Percentiles rank a stretch among this genome's conserved stretches.
phyloP scores from a whole-genome alignment of 2,888 invertebrate genomes.

The Caprella mutica region DNA sequence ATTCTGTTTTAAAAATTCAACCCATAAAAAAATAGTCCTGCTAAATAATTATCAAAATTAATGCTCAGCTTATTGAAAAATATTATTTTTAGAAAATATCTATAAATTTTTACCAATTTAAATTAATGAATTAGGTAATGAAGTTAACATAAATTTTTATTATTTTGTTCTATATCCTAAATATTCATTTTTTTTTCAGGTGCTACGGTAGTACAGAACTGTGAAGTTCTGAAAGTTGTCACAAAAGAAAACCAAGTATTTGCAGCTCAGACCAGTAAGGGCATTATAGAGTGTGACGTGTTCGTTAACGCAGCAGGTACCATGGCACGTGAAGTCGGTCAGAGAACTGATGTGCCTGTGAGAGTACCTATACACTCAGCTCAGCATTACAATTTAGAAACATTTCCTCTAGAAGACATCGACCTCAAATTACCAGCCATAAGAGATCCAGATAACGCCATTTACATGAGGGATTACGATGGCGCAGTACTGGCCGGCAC shows the following conservation, averaged over 20 bases:
- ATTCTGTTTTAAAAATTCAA: too few relatives aligned
- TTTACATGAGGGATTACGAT: constrained; percentile 72
- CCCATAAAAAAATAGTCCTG: too few relatives aligned
- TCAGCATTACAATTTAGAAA: constrained; percentile 85
- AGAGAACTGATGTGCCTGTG: constrained; percentile 69
- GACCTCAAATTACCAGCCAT: constrained; percentile 77
- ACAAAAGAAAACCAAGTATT: constrained; percentile 54
- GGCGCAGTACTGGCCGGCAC: constrained; percentile 80
- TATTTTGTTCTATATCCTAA: too few relatives aligned
- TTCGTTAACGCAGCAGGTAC: constrained; percentile 94
- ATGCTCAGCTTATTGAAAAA: too few relatives aligned
- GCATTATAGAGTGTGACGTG: constrained; percentile 68
- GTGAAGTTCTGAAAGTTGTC: constrained; percentile 56
- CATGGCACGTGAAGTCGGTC: constrained; percentile 84
- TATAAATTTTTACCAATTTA: too few relatives aligned
- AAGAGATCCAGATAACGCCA: constrained; percentile 73
- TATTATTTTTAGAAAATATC: too few relatives aligned
- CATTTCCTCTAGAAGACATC: constrained; percentile 63
- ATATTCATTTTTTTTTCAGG: constrained; percentile 46
- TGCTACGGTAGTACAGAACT: constrained; percentile 65
- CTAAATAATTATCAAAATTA: too few relatives aligned
- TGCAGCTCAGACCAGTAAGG: constrained; percentile 64
- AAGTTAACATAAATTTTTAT: too few relatives aligned
- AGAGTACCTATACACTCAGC: constrained; percentile 78
- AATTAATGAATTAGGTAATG: too few relatives aligned